These are phyloP conservation scores for Caenorhabditis angaria DNA, from an alignment of 2,888 invertebrate genomes.

Conservation along the genomic window DNA sequence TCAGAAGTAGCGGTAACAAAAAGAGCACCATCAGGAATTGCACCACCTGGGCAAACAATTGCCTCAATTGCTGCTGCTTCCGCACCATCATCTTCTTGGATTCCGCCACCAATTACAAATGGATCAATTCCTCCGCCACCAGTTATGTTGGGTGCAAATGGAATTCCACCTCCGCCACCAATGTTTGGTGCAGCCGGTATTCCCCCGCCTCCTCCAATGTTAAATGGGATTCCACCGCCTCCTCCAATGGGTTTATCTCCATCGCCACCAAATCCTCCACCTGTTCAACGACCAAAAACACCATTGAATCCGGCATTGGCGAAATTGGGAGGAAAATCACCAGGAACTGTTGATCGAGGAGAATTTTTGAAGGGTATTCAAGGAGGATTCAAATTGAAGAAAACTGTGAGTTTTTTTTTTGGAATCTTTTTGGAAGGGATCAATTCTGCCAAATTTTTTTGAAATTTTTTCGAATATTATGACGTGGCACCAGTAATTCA, in stretches of 20 bases:
- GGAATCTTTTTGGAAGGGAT: too few relatives aligned
- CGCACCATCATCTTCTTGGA: slow-evolving; percentile 18
- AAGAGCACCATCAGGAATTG: slow-evolving; percentile 37
- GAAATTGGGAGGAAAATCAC: slow-evolving; percentile 54
- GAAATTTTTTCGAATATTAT: too few relatives aligned
- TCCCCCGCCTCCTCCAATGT: slow-evolving; percentile 41
- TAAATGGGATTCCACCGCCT: slow-evolving; percentile 48
- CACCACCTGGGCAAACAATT: slow-evolving; percentile 35
- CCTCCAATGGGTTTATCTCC: slow-evolving; percentile 21
- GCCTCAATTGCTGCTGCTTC: background rate
- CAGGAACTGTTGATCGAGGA: slow-evolving; percentile 48
- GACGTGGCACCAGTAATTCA: too few relatives aligned
- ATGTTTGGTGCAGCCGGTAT: slow-evolving; percentile 26
- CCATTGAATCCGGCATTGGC: slow-evolving; percentile 48
- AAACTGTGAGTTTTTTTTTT: slow-evolving; percentile 53
- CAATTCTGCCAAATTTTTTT: too few relatives aligned
- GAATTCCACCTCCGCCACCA: slow-evolving; percentile 48
- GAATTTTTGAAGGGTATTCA: slow-evolving; percentile 55
- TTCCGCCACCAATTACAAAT: slow-evolving; percentile 30
- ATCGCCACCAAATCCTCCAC: slow-evolving; percentile 20
- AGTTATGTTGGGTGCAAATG: slow-evolving; percentile 24
- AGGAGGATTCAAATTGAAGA: slow-evolving; percentile 57
- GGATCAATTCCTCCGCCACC: slow-evolving; percentile 36
- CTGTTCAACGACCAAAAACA: slow-evolving; percentile 34
- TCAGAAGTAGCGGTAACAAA: slow-evolving; percentile 37